Evolutionary conservation across 2,888 invertebrate species (phyloP).

Genomic region (Acholoe squamosa): DNA sequence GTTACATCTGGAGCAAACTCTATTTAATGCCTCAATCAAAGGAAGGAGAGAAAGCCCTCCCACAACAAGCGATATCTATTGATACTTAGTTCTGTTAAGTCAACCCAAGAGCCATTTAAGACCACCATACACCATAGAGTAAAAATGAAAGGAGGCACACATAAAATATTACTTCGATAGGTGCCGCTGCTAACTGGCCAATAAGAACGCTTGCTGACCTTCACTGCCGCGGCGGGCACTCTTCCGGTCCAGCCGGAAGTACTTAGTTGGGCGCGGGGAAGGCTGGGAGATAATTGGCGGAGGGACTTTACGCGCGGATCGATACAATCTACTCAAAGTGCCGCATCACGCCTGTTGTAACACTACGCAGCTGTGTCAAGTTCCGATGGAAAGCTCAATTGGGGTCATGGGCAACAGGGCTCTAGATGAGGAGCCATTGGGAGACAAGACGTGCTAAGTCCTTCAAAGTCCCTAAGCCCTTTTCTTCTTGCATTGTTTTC

Average conservation of each 20-base stretch:
- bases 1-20: too few species aligned
- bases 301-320: slow-evolving; percentile 48
- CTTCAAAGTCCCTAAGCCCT: too few species aligned
- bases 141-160: neutral
- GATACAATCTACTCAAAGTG: slow-evolving; percentile 49
- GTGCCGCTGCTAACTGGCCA: slow-evolving; percentile 30
- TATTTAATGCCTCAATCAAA: too few species aligned
- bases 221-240: neutral
- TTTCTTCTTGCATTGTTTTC: too few species aligned
- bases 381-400: slow-evolving; percentile 29
- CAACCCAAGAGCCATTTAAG: too few species aligned
- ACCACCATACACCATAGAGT: neutral
- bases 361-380: slow-evolving; percentile 53
- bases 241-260: slow-evolving; percentile 5
- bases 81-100: too few species aligned
- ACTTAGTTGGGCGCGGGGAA: slow-evolving; percentile 25
- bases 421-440: slow-evolving; percentile 17
- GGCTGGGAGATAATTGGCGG: slow-evolving; percentile 53
- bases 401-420: slow-evolving; percentile 46
- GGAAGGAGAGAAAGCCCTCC: too few species aligned
- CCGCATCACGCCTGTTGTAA: slow-evolving; percentile 33
- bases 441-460: neutral
- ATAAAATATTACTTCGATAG: slow-evolving; percentile 6
- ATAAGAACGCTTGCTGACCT: neutral
- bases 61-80: too few species aligned